Evolutionary conservation across 2,113 vertebrate species (phyloP), one percentile per base, ranked within the genome.

Genomic region (Rhineura floridana): DNA sequence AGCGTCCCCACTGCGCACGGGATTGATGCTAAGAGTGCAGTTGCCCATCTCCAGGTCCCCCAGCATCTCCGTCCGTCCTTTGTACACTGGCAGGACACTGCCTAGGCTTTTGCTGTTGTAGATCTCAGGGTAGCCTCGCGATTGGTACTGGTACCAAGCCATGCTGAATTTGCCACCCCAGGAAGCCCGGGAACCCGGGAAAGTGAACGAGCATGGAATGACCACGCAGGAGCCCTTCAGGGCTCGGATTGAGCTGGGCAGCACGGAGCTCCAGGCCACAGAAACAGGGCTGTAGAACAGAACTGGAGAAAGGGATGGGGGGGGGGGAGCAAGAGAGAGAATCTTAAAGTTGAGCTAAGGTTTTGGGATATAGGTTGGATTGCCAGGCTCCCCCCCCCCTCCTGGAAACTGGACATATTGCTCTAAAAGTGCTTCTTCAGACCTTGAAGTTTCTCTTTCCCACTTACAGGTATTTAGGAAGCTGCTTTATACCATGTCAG

Each of bases 201-300:
- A 91, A 0, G 91, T 90, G 93, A 97, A 97, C 10, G 96, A 96
- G 95, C 97, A 98, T 70, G 97, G 97, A 50, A 98, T 94, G 90
- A 97, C 87, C 70, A 96, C 95, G 10, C 97, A 98, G 28, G 97
- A 97, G 81, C 97, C 97, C 55, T 83, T 89, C 65, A 96, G 69
- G 1, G 95, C 97, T 6, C 83, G 87, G 80, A 97, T 95, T 3
- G 44, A 89, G 10, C 88, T 94, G 1, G 96, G 97, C 73, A 94
- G 91, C 0, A 92, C 93, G 79, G 96, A 84, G 91, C 6, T 93
- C 93, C 65, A 90, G 15, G 89, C 65, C 12, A 12, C 30, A 39
- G 89, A 83, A 30, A 62, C 10, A 8, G 39, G 48, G 39, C 85
- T 79, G 81, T 72, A 70, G 48, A 59, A 78, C 8, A 90, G 48